phyloP scores from a whole-genome alignment of 2,888 invertebrate genomes.

The Xanthia icteritia region DNA sequence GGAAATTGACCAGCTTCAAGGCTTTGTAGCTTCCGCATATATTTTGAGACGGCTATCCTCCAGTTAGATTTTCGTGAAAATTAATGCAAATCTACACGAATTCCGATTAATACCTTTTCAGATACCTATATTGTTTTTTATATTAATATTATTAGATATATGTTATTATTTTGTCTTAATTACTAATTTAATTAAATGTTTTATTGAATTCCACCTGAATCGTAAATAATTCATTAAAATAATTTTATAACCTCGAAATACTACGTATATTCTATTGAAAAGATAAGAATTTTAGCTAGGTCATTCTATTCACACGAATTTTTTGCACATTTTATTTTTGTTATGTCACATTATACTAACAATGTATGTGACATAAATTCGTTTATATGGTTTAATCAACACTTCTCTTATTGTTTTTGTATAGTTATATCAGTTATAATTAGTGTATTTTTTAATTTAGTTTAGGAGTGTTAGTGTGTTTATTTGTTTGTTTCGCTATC shows the following conservation, averaged over 20 bases:
- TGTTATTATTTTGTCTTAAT: background rate
- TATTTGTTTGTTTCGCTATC: too few relatives aligned
- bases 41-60: background rate
- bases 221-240: background rate
- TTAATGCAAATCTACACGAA: too few relatives aligned
- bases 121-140: too few relatives aligned
- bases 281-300: background rate
- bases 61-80: too few relatives aligned
- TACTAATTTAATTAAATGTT: background rate
- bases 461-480: too few relatives aligned
- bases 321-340: constrained; percentile 10
- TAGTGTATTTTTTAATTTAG: too few relatives aligned
- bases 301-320: background rate
- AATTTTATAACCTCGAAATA: too few relatives aligned
- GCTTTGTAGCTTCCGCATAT: background rate
- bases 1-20: background rate
- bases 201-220: background rate
- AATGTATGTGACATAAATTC: background rate
- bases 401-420: background rate
- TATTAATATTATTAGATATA: background rate
- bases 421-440: background rate
- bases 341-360: background rate
- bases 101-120: too few relatives aligned
- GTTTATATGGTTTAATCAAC: background rate
- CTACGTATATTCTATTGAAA: background rate